These are phyloP conservation scores for Embidobia sp. DNA, from an alignment of 2,888 invertebrate genomes.

Conservation along the genomic window DNA sequence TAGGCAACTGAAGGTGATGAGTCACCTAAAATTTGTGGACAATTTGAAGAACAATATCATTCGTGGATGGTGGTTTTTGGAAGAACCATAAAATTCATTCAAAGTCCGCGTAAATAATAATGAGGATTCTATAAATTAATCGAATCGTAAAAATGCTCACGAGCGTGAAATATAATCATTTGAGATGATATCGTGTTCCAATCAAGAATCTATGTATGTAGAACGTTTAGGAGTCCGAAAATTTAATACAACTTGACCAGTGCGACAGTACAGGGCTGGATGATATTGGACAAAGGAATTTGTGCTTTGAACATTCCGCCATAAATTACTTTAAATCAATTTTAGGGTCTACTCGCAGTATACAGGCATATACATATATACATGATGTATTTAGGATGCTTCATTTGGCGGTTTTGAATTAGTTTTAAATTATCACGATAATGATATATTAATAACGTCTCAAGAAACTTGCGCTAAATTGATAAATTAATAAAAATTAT, in stretches of 20 bases:
- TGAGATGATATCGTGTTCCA: conserved; percentile 45
- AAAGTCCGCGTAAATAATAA: conserved; percentile 51
- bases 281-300: conserved; percentile 24
- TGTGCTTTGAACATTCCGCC: conserved; percentile 14
- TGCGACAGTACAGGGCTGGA: conserved; percentile 28
- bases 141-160: conserved; percentile 36
- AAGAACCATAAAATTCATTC: conserved; percentile 30
- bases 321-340: conserved; percentile 33
- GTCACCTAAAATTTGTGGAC: conserved; percentile 15
- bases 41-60: conserved; percentile 5
- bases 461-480: no score
- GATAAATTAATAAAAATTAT: no score
- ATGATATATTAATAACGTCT: no score
- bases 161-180: conserved; percentile 52
- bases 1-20: conserved; percentile 10
- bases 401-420: no score
- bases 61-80: conserved; percentile 13
- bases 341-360: background rate
- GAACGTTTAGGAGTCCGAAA: conserved; percentile 35
- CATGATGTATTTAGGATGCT: no score
- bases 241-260: conserved; percentile 36
- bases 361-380: conserved; percentile 7
- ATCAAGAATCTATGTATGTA: conserved; percentile 40
- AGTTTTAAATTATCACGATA: no score
- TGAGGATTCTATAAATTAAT: conserved; percentile 52